A percentile compares a stretch with the other conserved stretches of the same genome.
Evolutionary conservation across 2,797 vertebrate genomes (phyloP).

Genomic region (Loris lydekkerianus): DNA sequence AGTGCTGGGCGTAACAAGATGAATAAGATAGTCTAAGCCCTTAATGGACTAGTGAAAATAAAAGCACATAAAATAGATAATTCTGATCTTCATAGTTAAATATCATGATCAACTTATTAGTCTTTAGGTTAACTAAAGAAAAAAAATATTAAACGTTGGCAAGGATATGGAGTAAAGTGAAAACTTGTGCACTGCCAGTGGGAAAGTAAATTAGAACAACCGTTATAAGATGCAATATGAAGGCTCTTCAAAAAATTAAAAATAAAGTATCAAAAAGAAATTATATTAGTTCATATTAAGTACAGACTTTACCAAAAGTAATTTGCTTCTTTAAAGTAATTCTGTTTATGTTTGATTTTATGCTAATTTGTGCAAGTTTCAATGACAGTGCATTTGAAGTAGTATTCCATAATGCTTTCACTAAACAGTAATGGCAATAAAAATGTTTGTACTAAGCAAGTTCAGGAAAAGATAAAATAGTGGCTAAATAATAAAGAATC

Average conservation of each 20-base stretch:
- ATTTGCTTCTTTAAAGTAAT: neutral
- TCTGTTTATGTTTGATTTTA: neutral
- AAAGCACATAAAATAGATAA: neutral
- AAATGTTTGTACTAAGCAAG: neutral
- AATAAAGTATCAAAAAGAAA: neutral
- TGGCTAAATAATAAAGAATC: neutral
- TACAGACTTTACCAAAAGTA: neutral
- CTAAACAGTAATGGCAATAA: neutral
- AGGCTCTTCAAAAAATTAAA: neutral
- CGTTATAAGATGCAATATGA: too few species aligned
- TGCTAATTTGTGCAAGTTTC: neutral
- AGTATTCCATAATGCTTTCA: neutral
- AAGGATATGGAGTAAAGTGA: neutral
- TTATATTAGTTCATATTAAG: neutral
- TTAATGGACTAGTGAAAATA: neutral
- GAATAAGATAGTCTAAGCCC: neutral
- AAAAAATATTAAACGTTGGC: neutral
- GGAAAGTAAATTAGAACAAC: neutral
- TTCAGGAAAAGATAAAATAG: neutral
- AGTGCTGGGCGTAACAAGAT: neutral
- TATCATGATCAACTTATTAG: neutral
- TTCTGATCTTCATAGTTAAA: neutral
- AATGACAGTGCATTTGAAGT: neutral
- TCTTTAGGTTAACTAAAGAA: neutral
- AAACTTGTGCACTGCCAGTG: too few species aligned